Conservation (phyloP, 2,888 invertebrate genomes). For the Neoitamus cyanurus region DNA sequence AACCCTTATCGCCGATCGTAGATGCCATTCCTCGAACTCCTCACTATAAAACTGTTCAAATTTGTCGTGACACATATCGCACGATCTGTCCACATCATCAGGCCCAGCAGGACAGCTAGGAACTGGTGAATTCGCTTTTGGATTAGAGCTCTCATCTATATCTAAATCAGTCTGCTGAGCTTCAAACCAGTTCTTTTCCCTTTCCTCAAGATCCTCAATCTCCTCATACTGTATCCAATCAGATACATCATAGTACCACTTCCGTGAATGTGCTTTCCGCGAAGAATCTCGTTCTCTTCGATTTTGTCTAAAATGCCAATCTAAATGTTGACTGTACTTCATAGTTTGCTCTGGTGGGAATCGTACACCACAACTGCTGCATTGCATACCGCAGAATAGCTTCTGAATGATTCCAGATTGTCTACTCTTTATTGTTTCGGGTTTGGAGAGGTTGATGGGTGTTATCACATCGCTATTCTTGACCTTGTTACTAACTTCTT, state of each 20-base stretch:
- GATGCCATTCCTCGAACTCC: constrained; percentile 97
- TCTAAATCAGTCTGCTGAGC: constrained; percentile 71
- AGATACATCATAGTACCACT: constrained; percentile 89
- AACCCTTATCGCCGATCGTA: constrained; percentile 82
- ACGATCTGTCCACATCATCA: constrained; percentile 75
- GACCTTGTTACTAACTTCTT: constrained; percentile 64
- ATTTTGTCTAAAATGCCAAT: constrained; percentile 99
- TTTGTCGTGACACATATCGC: constrained; percentile 91
- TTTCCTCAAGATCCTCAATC: constrained; percentile 89
- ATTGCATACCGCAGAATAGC: constrained; percentile 93
- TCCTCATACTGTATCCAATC: constrained; percentile 97
- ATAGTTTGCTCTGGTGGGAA: constrained; percentile 91
- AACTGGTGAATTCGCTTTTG: constrained; percentile 69
- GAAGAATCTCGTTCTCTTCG: constrained; percentile 86
- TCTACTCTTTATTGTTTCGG: constrained; percentile 79
- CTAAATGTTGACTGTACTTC: constrained; percentile 93
- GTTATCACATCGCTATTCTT: constrained; percentile 67
- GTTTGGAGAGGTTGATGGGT: constrained; percentile 74
- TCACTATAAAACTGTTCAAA: constrained; percentile 97
- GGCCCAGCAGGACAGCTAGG: constrained; percentile 79
- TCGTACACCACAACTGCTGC: constrained; percentile 94
- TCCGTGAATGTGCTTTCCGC: constrained; percentile 82
- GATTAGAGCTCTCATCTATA: constrained; percentile 70
- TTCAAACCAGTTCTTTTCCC: constrained; percentile 91
- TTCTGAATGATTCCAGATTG: constrained; percentile 77